Evolutionary conservation across 1,140 invertebrate species (phyloP), one percentile per base, ranked within the genome.

Genomic region (Drosophila micromelanica): DNA sequence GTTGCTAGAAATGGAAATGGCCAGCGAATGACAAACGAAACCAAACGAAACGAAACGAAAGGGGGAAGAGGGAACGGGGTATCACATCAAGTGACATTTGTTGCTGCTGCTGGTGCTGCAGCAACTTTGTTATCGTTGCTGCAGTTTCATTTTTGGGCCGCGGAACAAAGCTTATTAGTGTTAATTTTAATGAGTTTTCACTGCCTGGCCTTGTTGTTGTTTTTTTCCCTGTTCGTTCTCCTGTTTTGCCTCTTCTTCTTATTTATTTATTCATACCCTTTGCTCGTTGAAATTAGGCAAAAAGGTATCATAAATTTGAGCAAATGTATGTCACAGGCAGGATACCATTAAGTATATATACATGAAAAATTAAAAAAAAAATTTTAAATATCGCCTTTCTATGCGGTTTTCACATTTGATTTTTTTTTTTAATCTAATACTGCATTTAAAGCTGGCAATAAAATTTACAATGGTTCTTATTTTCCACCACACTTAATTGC

Each of bases 141-240:
- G 51, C 43, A 61, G 61, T 67, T 73, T 59, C 57, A 68, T 38
- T 71, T 75, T 76, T 57, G 61, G 63, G 64, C 70, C 57, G 71
- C 55, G 51, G 17, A 70, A 75, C 59, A 75, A 77, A 74, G 75
- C 71, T 74, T 77, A 77, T 77, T 77, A 77, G 75, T 77, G 75
- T 77, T 74, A 77, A 77, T 77, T 77, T 77, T 74, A 77, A 77
- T 77, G 75, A 77, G 75, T 77, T 77, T 74, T 77, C 54, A 62
- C 71, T 68, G 75, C 59, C 62, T 73, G 69, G 61, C 62, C 73
- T 67, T 72, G 62, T 73, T 68, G n/a, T n/a, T n/a, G n/a, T n/a
- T 52, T 45, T 20, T 30, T 27, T 6, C 12, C 15, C 9, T 12
- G 5, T 32, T 7, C 23, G 23, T 12, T 23, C 46, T 30, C 13